Conservation (phyloP, 1,140 invertebrate genomes). For the Pissodes strobi region DNA sequence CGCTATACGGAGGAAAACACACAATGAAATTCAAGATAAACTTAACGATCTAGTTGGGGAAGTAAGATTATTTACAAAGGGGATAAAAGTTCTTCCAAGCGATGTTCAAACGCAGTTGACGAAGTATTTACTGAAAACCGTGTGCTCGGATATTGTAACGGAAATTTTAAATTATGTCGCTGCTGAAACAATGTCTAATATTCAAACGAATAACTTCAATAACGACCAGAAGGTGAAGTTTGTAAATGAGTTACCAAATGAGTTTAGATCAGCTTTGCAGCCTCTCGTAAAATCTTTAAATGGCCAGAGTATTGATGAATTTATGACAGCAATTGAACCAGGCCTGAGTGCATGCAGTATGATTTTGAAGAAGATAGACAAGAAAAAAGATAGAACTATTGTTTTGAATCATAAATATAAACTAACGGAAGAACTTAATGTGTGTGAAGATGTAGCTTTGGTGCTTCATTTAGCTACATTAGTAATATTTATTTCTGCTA, state of each 20-base stretch:
- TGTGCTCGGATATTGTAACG: slow-evolving; percentile 82
- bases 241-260: slow-evolving; percentile 66
- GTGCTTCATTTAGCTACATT: slow-evolving; percentile 81
- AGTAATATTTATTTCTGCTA: slow-evolving; percentile 80
- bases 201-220: slow-evolving; percentile 61
- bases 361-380: slow-evolving; percentile 85
- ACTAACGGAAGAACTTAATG: slow-evolving; percentile 76
- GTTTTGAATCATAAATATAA: slow-evolving; percentile 79
- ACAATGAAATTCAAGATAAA: slow-evolving; percentile 80
- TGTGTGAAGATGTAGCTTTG: slow-evolving; percentile 76
- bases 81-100: slow-evolving; percentile 68
- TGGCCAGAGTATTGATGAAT: slow-evolving; percentile 74
- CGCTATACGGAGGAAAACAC: slow-evolving; percentile 72
- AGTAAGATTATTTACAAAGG: slow-evolving; percentile 84
- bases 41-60: slow-evolving; percentile 76
- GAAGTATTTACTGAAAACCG: slow-evolving; percentile 83
- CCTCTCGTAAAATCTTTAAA: slow-evolving; percentile 67
- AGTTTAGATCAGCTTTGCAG: slow-evolving; percentile 65
- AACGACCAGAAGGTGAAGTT: slow-evolving; percentile 72
- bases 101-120: slow-evolving; percentile 67
- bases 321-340: slow-evolving; percentile 72
- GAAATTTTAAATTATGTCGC: slow-evolving; percentile 75
- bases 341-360: slow-evolving; percentile 78
- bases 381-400: slow-evolving; percentile 80
- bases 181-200: slow-evolving; percentile 66